Evolutionary conservation across 1,140 invertebrate species (phyloP), one percentile per base, ranked within the genome.

Genomic region (Leguminivora glycinivorella): DNA sequence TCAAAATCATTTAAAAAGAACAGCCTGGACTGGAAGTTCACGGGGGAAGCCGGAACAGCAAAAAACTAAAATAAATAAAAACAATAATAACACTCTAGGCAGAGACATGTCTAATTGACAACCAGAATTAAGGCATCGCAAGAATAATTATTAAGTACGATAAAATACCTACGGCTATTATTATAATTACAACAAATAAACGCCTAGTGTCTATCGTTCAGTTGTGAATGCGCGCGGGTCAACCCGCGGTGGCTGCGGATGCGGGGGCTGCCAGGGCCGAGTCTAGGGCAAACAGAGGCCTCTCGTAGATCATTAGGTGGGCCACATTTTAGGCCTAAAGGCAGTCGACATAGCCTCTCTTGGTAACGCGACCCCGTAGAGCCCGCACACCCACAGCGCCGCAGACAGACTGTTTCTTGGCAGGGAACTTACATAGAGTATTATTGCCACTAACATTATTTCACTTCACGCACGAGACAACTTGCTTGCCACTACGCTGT

Each of bases 111-210:
- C 91, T 92, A 92, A 92, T 92, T 92, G 92, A 92, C 92, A 92
- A 92, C 92, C 92, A 92, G 91, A 92, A 91, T 92, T 92, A 92
- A 92, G 92, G 92, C 92, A 92, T 92, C 91, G 89, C 91, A 92
- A 92, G 90, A 92, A 92, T 90, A 91, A 92, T 91, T 90, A 91
- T 92, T 92, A 92, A 92, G 92, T 92, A 92, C 92, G 85, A 88
- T 87, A 88, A 92, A 92, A 90, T 92, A 92, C 90, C 92, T 92
- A 92, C 90, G 84, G 82, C 90, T 92, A 92, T 91, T 91, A 92
- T 90, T 92, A 92, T 92, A 88, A 85, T 89, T 90, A 91, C 89
- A 91, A 91, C 88, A 91, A 89, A 91, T 88, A 87, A 90, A 87
- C 82, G 87, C 84, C 89, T 92, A 92, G 76, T 85, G 84, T 84